A percentile compares a stretch with the other conserved stretches of the same genome.
phyloP scores from a whole-genome alignment of 2,797 vertebrate genomes.

The Aldrovandia affinis region DNA sequence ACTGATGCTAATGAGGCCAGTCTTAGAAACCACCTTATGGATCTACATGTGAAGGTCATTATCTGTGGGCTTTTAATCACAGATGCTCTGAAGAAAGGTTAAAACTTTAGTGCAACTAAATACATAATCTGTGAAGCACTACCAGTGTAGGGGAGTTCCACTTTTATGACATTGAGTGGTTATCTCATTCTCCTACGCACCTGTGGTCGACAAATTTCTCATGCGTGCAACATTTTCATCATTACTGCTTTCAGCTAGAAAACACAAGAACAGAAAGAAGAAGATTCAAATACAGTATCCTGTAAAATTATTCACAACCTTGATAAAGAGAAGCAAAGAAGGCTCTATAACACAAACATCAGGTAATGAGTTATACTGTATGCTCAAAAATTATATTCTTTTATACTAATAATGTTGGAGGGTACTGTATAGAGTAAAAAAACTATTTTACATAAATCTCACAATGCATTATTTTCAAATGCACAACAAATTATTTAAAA shows the following conservation, averaged over 20 bases:
- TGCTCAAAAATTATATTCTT: too few relatives aligned
- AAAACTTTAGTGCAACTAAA: not conserved
- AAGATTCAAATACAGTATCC: too few relatives aligned
- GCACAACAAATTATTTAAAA: too few relatives aligned
- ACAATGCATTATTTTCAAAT: too few relatives aligned
- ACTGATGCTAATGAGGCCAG: not conserved
- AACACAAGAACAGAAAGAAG: slow-evolving; percentile 26
- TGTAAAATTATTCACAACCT: too few relatives aligned
- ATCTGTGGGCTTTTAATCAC: not conserved
- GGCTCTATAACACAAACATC: too few relatives aligned
- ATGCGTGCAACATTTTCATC: not conserved
- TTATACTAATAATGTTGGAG: too few relatives aligned
- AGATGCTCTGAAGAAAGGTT: not conserved
- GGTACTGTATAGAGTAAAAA: too few relatives aligned
- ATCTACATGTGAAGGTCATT: not conserved
- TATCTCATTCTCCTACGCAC: not conserved
- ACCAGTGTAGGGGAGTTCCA: not conserved
- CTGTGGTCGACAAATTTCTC: not conserved
- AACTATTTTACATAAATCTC: too few relatives aligned
- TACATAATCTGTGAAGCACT: not conserved
- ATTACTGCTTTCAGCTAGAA: slow-evolving; percentile 51
- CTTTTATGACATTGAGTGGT: not conserved
- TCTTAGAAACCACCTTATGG: not conserved
- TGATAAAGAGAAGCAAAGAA: too few relatives aligned
- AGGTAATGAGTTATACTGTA: too few relatives aligned